Conservation (phyloP, 2,797 vertebrate species). For the Acrossocheilus fasciatus region DNA sequence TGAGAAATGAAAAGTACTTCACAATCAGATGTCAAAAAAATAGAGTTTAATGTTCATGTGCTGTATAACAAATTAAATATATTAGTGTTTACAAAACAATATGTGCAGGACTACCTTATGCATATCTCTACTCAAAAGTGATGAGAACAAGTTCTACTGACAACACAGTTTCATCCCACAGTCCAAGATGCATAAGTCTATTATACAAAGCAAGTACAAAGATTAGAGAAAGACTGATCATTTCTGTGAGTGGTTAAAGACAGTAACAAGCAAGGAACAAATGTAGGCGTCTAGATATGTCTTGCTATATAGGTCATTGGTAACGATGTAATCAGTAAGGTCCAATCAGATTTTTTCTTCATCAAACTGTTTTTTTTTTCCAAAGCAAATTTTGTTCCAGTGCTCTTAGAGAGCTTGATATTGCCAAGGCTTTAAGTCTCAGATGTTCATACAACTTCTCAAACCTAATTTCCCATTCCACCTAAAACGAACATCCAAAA, state of each 20-base stretch:
- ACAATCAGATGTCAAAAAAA: constrained; percentile 84
- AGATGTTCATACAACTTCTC: constrained; percentile 42
- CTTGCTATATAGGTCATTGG: constrained; percentile 51
- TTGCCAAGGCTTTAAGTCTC: constrained; percentile 35
- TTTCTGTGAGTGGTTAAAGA: constrained; percentile 64
- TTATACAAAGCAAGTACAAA: constrained; percentile 59
- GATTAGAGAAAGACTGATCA: constrained; percentile 45
- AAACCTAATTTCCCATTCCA: constrained; percentile 45
- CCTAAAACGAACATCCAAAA: constrained; percentile 12
- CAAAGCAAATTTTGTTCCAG: constrained; percentile 26
- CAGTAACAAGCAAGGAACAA: constrained; percentile 71
- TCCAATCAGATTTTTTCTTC: constrained; percentile 44
- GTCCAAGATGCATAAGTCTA: constrained; percentile 65
- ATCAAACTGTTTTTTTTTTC: background rate
- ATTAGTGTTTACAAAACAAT: constrained; percentile 96
- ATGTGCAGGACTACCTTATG: constrained; percentile 83
- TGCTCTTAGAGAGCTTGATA: constrained; percentile 41
- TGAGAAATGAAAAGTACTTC: constrained; percentile 65
- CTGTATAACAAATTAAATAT: constrained; percentile 99
- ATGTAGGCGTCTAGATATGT: constrained; percentile 64
- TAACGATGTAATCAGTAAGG: constrained; percentile 36
- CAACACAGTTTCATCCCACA: constrained; percentile 59
- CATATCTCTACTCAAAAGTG: constrained; percentile 72
- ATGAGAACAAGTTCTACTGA: constrained; percentile 61
- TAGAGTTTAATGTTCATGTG: constrained; percentile 94